Evolutionary conservation across 2,888 invertebrate species (phyloP).

Genomic region (Sinelater perroti): DNA sequence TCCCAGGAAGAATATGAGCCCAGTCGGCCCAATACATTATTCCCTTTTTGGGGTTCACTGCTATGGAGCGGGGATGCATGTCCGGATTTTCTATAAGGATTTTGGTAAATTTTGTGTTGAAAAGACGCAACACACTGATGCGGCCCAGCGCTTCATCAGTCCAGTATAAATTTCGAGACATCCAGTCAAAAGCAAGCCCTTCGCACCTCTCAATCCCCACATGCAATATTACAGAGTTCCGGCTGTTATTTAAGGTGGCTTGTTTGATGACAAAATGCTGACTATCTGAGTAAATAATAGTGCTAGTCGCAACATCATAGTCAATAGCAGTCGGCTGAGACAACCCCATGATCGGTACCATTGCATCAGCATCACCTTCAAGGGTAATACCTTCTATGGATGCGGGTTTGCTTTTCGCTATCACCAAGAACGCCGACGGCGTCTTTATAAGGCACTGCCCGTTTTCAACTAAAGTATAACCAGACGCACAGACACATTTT

Average conservation of each 20-base stretch:
- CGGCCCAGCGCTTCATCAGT: slow-evolving; percentile 76
- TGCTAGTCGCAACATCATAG: slow-evolving; percentile 68
- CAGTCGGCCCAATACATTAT: slow-evolving; percentile 83
- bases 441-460: slow-evolving; percentile 68
- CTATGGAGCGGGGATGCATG: slow-evolving; percentile 67
- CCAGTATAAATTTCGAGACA: slow-evolving; percentile 85
- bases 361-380: slow-evolving; percentile 64
- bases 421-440: slow-evolving; percentile 71
- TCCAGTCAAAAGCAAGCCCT: slow-evolving; percentile 86
- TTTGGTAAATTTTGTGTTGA: slow-evolving; percentile 65
- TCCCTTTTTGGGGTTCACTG: slow-evolving; percentile 74
- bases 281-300: slow-evolving; percentile 63
- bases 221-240: slow-evolving; percentile 54
- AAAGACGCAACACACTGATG: slow-evolving; percentile 74
- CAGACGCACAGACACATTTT: slow-evolving; percentile 77
- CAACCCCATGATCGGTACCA: slow-evolving; percentile 75
- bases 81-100: slow-evolving; percentile 66
- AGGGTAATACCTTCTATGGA: slow-evolving; percentile 74
- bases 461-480: slow-evolving; percentile 69
- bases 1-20: slow-evolving; percentile 61
- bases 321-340: slow-evolving; percentile 74
- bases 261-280: slow-evolving; percentile 56
- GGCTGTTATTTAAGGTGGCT: slow-evolving; percentile 42
- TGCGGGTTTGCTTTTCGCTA: slow-evolving; percentile 72
- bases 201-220: slow-evolving; percentile 72